phyloP scores from a whole-genome alignment of 2,113 vertebrate species.

The Brachirus orientalis region DNA sequence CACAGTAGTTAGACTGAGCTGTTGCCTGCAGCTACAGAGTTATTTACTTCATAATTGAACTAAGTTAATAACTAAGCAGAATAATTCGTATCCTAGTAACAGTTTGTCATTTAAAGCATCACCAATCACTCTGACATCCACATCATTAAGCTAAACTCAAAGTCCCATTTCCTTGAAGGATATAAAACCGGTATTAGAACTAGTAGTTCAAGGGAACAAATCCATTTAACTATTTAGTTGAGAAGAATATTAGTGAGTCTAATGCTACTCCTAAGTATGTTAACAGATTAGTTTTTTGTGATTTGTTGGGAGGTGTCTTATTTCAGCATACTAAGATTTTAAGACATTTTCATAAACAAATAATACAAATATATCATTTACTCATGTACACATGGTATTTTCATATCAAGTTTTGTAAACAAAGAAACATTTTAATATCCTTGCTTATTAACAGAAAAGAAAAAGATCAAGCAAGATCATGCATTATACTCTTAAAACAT shows the following conservation, averaged over 20 bases:
- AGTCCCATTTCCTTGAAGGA: slow-evolving; percentile 9
- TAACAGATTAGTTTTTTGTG: background rate
- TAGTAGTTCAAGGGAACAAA: slow-evolving; percentile 1
- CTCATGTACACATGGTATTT: too few species aligned
- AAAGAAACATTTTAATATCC: too few species aligned
- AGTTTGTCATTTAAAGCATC: slow-evolving; percentile 31
- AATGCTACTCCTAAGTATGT: background rate
- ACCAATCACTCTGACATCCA: slow-evolving; percentile 49
- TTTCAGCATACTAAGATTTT: background rate
- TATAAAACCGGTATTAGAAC: slow-evolving; percentile 4
- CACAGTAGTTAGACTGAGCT: slow-evolving; percentile 46
- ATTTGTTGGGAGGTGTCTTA: background rate
- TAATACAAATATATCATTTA: too few species aligned
- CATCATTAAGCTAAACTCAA: slow-evolving; percentile 33
- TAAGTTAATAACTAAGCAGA: slow-evolving; percentile 26
- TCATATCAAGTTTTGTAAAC: too few species aligned
- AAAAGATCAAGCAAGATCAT: too few species aligned
- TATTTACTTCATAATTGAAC: slow-evolving; percentile 30
- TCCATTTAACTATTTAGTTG: background rate
- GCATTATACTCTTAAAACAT: too few species aligned
- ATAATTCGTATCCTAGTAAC: slow-evolving; percentile 20
- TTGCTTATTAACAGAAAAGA: too few species aligned
- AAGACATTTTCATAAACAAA: too few species aligned
- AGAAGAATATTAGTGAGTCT: background rate
- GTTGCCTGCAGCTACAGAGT: slow-evolving; percentile 37